These are phyloP conservation scores for Pteronotus mesoamericanus DNA, from an alignment of 2,797 vertebrate genomes.

Conservation along the genomic window DNA sequence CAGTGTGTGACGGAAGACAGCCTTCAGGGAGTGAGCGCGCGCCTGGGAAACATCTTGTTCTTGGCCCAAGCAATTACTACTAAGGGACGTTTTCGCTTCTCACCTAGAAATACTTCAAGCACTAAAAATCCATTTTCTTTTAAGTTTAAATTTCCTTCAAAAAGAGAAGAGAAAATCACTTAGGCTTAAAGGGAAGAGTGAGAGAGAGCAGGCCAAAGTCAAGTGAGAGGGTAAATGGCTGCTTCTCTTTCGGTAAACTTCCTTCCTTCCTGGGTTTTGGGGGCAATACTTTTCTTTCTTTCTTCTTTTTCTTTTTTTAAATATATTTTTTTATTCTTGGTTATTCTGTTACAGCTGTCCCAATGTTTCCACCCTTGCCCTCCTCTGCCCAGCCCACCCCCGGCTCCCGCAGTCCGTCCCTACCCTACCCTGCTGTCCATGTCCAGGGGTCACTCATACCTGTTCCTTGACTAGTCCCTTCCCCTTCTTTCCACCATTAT, in stretches of 20 bases:
- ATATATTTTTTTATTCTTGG: background rate
- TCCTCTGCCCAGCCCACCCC: background rate
- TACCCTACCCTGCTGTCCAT: no score
- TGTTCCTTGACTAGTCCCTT: background rate
- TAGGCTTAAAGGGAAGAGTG: background rate
- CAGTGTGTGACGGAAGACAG: background rate
- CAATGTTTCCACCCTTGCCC: background rate
- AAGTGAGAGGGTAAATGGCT: background rate
- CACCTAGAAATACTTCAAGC: slow-evolving; percentile 26
- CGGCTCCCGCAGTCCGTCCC: background rate
- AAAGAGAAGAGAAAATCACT: background rate
- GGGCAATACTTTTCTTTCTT: background rate
- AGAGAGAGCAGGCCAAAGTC: background rate
- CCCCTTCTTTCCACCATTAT: no score
- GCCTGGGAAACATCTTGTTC: slow-evolving; percentile 27
- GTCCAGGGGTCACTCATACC: background rate
- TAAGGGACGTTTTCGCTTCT: slow-evolving; percentile 27
- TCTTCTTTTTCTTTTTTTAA: no score
- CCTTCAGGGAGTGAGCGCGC: background rate
- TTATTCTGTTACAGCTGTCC: background rate
- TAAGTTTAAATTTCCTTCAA: slow-evolving; percentile 19
- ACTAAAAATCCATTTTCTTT: slow-evolving; percentile 41
- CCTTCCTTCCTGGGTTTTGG: background rate
- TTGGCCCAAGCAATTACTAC: background rate
- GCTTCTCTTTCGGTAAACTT: background rate